phyloP scores from a whole-genome alignment of 1,140 invertebrate genomes.

The Bombus picipes region DNA sequence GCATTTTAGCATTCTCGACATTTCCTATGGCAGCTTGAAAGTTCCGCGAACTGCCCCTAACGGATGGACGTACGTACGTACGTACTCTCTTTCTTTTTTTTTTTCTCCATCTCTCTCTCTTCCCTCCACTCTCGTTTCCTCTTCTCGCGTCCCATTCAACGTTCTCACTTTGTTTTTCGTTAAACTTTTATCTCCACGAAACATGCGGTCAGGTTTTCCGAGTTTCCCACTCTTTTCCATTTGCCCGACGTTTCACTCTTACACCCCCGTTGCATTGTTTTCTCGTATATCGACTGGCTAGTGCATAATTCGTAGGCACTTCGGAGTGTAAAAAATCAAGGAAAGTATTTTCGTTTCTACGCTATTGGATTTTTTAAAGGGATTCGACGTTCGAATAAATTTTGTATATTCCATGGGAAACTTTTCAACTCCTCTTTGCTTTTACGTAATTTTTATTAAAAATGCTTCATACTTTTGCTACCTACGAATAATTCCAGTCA shows the following conservation, averaged over 20 bases:
- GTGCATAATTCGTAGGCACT: constrained; percentile 23
- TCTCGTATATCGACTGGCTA: constrained; percentile 32
- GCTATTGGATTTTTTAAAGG: neutral
- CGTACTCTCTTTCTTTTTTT: neutral
- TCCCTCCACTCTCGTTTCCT: neutral
- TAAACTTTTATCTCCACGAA: constrained; percentile 51
- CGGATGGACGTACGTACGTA: constrained; percentile 24
- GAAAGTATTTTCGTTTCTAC: neutral
- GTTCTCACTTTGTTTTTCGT: constrained; percentile 51
- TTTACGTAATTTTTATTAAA: neutral
- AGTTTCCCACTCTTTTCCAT: neutral
- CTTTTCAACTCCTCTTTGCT: neutral
- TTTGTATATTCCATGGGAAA: neutral
- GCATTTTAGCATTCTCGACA: constrained; percentile 29
- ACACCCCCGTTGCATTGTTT: constrained; percentile 23
- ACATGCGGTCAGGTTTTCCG: constrained; percentile 51
- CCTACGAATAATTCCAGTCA: too few relatives aligned
- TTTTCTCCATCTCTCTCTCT: neutral
- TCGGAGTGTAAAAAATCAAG: neutral
- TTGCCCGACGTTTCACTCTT: constrained; percentile 10
- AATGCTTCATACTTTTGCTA: too few relatives aligned
- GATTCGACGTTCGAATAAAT: neutral
- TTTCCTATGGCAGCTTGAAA: constrained; percentile 35
- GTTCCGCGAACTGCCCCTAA: constrained; percentile 27
- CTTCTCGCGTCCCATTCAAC: constrained; percentile 25